Base-by-base conservation (phyloP, 64 coral and sea anemone species). In the Stichodactyla helianthus region DNA sequence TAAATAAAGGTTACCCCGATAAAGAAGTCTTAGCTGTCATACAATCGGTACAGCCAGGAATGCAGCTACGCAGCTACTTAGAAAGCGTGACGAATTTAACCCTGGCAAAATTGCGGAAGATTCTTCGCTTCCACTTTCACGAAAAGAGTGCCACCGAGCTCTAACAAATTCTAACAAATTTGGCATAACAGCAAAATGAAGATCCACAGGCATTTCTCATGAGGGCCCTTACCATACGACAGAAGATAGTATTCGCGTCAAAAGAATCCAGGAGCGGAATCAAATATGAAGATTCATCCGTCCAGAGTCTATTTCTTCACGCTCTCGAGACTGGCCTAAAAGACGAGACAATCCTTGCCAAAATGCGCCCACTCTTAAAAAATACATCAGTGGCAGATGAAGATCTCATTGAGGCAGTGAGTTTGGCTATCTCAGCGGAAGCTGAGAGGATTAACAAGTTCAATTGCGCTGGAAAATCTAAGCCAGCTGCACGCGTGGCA, bases 271-370 rank as follows among this genome's bases (percentile, higher is more conserved):
- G 77, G 17, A 89, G 71, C 55, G 50, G 55, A 4, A 82, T 95
- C 10, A 95, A 88, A 20, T 95, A 95, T 76, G 86, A 95, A 31
- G 19, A 19, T 2, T 26, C 52, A 0, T 63, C 79, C 67, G 93
- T 91, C 5, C 93, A 95, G 65, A 59, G 86, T 50, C 51, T 95
- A n/a, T 95, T 95, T 77, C 82, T 91, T 17, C 82, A 84, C 82
- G 55, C 82, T 20, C 7, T 84, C 2, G 82, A 84, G 20, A 84
- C 82, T 20, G 82, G 82, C 7, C 13, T 80, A 27, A 83, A 58
- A 55, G 82, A 84, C 31, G 80, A 90, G 51, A 85, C 62, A 1
- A 90, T 90, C 51, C 81, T 53, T 17, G 88, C 81, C 10, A 90
- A 90, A 74, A 54, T 90, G 19, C 44, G 88, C 11, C 88, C 88